A percentile compares a stretch with the other conserved stretches of the same genome.
These are phyloP conservation scores for Trachelipus rathkii DNA, from an alignment of 1,140 invertebrate species.

Conservation along the genomic window DNA sequence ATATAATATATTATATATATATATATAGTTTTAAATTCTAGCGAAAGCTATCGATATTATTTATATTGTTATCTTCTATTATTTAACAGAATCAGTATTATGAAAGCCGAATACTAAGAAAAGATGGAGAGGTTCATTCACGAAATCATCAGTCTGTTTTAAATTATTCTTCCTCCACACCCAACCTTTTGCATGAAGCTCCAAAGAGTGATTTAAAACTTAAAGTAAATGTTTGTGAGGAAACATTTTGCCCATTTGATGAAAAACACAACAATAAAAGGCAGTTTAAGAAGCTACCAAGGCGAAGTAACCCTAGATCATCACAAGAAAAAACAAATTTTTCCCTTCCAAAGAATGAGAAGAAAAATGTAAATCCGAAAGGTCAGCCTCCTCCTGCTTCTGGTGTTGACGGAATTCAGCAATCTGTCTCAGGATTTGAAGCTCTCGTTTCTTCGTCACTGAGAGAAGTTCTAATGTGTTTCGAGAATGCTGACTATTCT, in stretches of 20 bases:
- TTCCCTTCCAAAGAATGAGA: not conserved
- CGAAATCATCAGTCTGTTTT: too few relatives aligned
- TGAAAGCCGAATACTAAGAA: not conserved
- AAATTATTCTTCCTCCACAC: too few relatives aligned
- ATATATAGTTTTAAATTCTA: too few relatives aligned
- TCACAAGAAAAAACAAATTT: not conserved
- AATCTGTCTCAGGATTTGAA: not conserved
- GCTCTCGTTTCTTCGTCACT: not conserved
- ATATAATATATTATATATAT: too few relatives aligned
- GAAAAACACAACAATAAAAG: not conserved
- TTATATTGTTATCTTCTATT: too few relatives aligned
- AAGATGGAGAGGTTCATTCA: not conserved
- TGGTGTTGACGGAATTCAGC: not conserved
- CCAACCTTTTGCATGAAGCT: too few relatives aligned
- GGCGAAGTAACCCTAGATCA: not conserved
- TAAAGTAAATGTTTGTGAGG: not conserved
- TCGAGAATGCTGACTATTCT: not conserved
- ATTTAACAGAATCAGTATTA: not conserved
- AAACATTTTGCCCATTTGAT: not conserved
- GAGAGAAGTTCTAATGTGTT: not conserved
- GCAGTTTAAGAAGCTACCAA: not conserved
- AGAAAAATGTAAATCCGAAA: not conserved
- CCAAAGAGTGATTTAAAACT: too few relatives aligned
- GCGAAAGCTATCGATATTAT: too few relatives aligned
- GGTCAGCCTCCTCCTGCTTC: not conserved